phyloP scores from a whole-genome alignment of 2,797 vertebrate genomes.

The Coendou prehensilis region DNA sequence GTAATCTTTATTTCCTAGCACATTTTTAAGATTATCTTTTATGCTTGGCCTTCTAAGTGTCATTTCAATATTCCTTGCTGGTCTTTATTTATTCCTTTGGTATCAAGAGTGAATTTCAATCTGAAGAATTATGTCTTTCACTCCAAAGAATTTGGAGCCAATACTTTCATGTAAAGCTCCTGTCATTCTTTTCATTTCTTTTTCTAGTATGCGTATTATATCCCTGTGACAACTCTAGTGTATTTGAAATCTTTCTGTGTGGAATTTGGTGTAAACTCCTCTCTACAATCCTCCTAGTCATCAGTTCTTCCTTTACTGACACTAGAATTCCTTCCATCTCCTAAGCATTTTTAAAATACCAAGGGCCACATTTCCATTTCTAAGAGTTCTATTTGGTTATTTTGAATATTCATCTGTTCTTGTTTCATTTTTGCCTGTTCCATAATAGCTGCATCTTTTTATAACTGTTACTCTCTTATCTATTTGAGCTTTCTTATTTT shows the following conservation, averaged over 20 bases:
- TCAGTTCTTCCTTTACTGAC: not conserved
- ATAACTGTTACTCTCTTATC: constrained; percentile 11
- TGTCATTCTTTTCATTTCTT: constrained; percentile 38
- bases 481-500: constrained; percentile 54
- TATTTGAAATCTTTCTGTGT: constrained; percentile 23
- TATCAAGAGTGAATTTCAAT: constrained; percentile 5
- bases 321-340: constrained; percentile 38
- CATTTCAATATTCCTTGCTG: not conserved
- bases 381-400: constrained; percentile 9
- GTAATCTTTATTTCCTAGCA: constrained; percentile 9
- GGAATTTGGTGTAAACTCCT: not conserved
- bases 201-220: not conserved
- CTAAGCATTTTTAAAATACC: not conserved
- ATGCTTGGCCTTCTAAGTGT: constrained; percentile 28
- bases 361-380: not conserved
- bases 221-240: not conserved
- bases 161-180: not conserved
- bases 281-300: not conserved
- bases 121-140: constrained; percentile 5
- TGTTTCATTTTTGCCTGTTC: constrained; percentile 55
- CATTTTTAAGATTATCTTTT: constrained; percentile 44
- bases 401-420: constrained; percentile 51
- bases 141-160: constrained; percentile 21
- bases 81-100: constrained; percentile 63
- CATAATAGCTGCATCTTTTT: constrained; percentile 20